A percentile compares a stretch with the other conserved stretches of the same genome.
Conservation (phyloP, 1,140 invertebrate species). For the Helicoverpa zea region DNA sequence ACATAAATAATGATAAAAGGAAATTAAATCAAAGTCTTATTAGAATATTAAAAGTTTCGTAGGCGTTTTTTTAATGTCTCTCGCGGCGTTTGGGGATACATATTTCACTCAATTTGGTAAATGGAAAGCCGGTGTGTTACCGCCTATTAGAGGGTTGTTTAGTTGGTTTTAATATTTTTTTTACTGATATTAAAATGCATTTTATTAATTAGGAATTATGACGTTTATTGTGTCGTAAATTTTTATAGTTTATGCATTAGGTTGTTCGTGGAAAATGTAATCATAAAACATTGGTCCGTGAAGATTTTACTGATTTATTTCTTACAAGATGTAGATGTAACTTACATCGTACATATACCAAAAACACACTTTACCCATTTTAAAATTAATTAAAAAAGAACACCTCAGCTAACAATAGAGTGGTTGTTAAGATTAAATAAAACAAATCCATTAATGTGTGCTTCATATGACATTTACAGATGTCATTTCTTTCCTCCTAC, state of each 20-base stretch:
- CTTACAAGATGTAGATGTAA: no score
- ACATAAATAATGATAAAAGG: constrained; percentile 86
- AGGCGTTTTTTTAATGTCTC: constrained; percentile 84
- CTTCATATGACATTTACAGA: no score
- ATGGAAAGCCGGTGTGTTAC: constrained; percentile 73
- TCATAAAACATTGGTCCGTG: no score
- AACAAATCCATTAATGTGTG: no score
- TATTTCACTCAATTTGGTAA: constrained; percentile 86
- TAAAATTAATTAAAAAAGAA: no score
- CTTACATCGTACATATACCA: no score
- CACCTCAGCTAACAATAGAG: no score
- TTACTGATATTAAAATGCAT: constrained; percentile 57
- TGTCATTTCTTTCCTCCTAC: no score
- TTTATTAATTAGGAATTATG: constrained; percentile 61
- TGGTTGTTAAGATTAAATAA: no score
- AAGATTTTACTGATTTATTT: no score
- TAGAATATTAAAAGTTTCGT: constrained; percentile 85
- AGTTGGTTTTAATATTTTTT: constrained; percentile 59
- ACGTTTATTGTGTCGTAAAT: constrained; percentile 3
- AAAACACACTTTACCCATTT: no score
- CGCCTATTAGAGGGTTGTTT: constrained; percentile 70
- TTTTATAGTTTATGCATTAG: constrained; percentile 16
- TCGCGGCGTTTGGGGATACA: constrained; percentile 77
- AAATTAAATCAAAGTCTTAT: constrained; percentile 87
- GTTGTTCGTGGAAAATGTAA: neutral